Evolutionary conservation across 2,888 invertebrate species (phyloP), one percentile per base, ranked within the genome.

Genomic region (Perithous albicinctus): DNA sequence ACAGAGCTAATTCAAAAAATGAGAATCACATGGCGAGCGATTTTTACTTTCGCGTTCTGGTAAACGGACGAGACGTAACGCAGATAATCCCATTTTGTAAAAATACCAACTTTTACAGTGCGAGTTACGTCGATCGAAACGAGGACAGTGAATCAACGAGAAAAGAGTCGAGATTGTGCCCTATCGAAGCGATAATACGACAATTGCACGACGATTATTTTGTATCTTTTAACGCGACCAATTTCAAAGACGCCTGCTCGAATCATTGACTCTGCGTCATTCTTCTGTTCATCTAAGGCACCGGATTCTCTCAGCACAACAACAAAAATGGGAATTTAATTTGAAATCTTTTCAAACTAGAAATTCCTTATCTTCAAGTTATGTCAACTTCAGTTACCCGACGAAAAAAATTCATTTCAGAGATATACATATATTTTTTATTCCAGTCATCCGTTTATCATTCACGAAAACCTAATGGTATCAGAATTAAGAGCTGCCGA

Each of bases 121-220:
- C 94, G 0, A 90, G 83, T 75, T 87, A 88, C 67, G 74, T 84
- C 5, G 88, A 89, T 4, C 79, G 56, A 5, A 84, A 85, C 7
- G 88, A 89, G 2, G 94, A 94, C 0, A 93, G 93, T 29, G 94
- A 94, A 70, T 93, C 93, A 54, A 93, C 76, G 89, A 93, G 83
- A 89, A 93, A 92, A 79, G 88, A 90, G 66, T 93, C 95, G 61
- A 95, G 95, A 89, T 92, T 97, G 0, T 98, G 98, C 93, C 96
- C 97, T 2, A 96, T 98, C 85, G 97, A 98, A 91, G 96, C 96
- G 89, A 97, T 98, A 82, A 96, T 97, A 8, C 94, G 98, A 83
- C 98, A 97, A 92, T 94, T 98, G 83, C 97, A 97, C 87, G 97
- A 97, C 86, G 97, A 97, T 93, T 98, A 97, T 91, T 97, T 98